Base-by-base conservation (phyloP, 2,113 vertebrate species). In the Tachysurus fulvidraco region DNA sequence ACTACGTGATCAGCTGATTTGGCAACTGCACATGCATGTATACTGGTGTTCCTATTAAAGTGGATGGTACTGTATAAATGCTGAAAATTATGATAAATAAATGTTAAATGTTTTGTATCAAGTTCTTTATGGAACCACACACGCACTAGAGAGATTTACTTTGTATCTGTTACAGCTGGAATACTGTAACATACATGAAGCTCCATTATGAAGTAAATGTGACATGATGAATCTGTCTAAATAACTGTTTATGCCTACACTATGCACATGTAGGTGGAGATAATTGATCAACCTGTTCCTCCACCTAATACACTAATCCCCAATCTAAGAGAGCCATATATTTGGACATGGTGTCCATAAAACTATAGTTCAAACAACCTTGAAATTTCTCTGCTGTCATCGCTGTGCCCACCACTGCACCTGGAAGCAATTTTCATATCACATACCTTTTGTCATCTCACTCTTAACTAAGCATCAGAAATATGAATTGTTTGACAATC, bases 391-490 rank as follows among this genome's bases (percentile, higher is more conserved):
- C 41, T n/a, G 60, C 54, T 65, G 11, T 64, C 76, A n/a, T 57
- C 30, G 17, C 30, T 67, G 74, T 60, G 60, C 76, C 76, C 76
- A 85, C 62, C 60, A 54, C 19, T 80, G 84, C 60, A 81, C 79
- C 86, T 83, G 82, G 67, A 59, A 83, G 46, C 60, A 67, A 69
- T 85, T 85, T 85, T 85, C 84, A 67, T 44, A 60, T 60, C 83
- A 50, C 59, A 85, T 21, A 23, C 59, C 73, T 84, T 55, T 17
- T 77, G 44, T 78, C 84, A 74, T 78, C 57, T 65, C 57, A 36
- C 21, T 65, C 28, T 84, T 59, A 77, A 73, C 67, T 5, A 44
- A 84, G 55, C 62, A 73, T 73, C 71, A 76, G 62, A 50, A 85
- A 77, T 76, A 60, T 14, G 8, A 46, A 41, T 76, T 84, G 13